phyloP scores from a whole-genome alignment of 2,113 vertebrate species.

The Marcusenius ussheri region DNA sequence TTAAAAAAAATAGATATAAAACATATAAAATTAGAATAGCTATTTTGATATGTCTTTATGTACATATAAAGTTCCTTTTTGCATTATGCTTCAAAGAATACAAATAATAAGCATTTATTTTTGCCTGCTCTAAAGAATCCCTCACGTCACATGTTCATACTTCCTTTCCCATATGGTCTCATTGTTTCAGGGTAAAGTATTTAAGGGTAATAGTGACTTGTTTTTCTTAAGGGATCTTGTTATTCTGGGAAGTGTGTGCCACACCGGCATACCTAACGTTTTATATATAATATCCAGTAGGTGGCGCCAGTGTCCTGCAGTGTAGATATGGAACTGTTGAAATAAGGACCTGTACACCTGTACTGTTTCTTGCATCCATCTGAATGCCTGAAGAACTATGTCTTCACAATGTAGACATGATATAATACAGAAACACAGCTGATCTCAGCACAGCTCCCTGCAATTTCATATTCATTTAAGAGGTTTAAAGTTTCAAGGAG shows the following conservation, averaged over 20 bases:
- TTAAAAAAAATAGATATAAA: not conserved
- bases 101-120: not conserved
- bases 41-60: not conserved
- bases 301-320: conserved; percentile 8
- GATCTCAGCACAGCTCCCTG: not conserved
- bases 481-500: not conserved
- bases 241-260: not conserved
- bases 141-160: not conserved
- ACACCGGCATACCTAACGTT: not conserved
- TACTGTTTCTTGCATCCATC: not conserved
- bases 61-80: not conserved
- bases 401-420: not conserved
- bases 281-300: not conserved
- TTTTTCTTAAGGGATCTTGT: not conserved
- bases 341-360: not conserved
- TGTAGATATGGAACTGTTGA: not conserved
- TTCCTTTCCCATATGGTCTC: not conserved
- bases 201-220: not conserved
- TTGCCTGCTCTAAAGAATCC: not conserved
- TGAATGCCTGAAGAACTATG: not conserved
- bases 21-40: not conserved
- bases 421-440: not conserved
- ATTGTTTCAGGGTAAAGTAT: not conserved
- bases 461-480: conserved; percentile 5
- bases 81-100: not conserved